Conservation (phyloP, 2,888 invertebrate species). For the Lasius fuliginosus region DNA sequence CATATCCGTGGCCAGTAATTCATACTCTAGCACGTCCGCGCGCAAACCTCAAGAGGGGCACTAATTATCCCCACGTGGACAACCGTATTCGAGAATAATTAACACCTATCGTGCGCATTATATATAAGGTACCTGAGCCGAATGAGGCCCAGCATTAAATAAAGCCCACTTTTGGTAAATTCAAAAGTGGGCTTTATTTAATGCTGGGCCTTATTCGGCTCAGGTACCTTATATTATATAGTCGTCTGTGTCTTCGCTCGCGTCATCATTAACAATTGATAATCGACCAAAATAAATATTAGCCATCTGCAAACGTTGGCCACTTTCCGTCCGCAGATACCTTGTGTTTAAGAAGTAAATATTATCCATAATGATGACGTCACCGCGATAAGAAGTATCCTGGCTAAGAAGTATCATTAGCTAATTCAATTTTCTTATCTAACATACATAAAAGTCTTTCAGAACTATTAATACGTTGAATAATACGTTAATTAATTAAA, state of each 20-base stretch:
- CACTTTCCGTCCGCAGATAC: background rate
- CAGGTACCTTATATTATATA: no score
- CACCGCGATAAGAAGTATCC: background rate
- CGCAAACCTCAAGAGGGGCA: slow-evolving; percentile 45
- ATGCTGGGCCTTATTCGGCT: no score
- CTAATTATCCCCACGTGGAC: slow-evolving; percentile 40
- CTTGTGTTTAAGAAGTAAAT: slow-evolving; percentile 37
- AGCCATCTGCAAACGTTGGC: slow-evolving; percentile 12
- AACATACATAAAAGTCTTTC: background rate
- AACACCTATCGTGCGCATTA: slow-evolving; percentile 25
- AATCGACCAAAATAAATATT: slow-evolving; percentile 38
- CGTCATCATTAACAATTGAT: slow-evolving; percentile 40
- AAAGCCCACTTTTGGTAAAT: no score
- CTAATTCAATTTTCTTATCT: background rate
- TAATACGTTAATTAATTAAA: background rate
- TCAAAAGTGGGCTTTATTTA: no score
- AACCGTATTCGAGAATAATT: slow-evolving; percentile 67
- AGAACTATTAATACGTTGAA: background rate
- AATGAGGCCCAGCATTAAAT: no score
- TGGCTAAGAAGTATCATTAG: background rate
- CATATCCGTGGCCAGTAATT: slow-evolving; percentile 37
- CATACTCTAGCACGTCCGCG: slow-evolving; percentile 41
- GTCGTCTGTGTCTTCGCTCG: slow-evolving; percentile 1
- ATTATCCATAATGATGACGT: background rate
- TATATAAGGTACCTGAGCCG: no score